phyloP scores from a whole-genome alignment of 2,797 vertebrate genomes.

The Myotis vivesi region DNA sequence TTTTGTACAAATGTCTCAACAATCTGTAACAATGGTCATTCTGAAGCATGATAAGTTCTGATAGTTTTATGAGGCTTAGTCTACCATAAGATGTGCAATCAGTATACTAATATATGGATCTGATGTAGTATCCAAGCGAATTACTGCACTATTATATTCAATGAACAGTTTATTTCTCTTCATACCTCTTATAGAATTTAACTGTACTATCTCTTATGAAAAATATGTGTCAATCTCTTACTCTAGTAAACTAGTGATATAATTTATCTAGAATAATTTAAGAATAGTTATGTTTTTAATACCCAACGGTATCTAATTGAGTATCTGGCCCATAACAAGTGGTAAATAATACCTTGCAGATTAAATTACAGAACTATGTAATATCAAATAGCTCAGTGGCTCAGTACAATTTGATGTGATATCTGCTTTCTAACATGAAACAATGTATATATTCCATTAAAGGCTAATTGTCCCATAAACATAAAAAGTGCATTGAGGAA shows the following conservation, averaged over 20 bases:
- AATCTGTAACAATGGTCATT: not conserved
- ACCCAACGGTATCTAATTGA: not conserved
- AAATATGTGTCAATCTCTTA: not conserved
- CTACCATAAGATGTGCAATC: not conserved
- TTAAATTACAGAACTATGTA: not conserved
- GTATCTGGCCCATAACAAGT: not conserved
- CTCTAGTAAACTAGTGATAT: not conserved
- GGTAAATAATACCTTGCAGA: not conserved
- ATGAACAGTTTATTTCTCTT: not conserved
- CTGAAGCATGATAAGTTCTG: not conserved
- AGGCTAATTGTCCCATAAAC: not conserved
- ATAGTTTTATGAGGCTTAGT: not conserved
- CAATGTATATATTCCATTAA: not conserved
- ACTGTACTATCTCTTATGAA: not conserved
- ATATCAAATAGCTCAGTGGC: not conserved
- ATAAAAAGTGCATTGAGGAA: not conserved
- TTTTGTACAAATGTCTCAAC: not conserved
- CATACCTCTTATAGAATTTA: not conserved
- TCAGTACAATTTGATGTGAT: not conserved
- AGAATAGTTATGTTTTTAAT: conserved; percentile 21
- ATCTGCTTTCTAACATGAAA: not conserved
- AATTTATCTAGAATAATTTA: not conserved
- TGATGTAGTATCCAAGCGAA: not conserved
- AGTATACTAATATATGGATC: not conserved
- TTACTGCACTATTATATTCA: not conserved